Percentiles rank a stretch among this genome's conserved stretches.
Evolutionary conservation across 2,113 vertebrate species (phyloP).

Genomic region (Chitala chitala): DNA sequence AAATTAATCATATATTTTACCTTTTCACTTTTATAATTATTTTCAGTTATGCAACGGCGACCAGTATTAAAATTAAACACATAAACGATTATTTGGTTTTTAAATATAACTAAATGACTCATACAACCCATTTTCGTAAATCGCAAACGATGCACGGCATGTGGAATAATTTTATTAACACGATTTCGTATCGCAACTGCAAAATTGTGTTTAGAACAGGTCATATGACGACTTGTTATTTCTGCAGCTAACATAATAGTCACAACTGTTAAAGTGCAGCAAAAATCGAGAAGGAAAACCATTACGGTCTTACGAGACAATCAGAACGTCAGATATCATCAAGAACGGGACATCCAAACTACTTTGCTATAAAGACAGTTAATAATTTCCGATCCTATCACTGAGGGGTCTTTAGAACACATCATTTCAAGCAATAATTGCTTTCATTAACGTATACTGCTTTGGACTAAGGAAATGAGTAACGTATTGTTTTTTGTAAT

Average conservation of each 20-base stretch:
- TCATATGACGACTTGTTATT: not conserved
- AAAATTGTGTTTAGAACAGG: too few species aligned
- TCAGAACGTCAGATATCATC: not conserved
- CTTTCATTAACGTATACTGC: not conserved
- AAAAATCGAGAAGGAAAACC: not conserved
- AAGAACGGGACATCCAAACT: conserved; percentile 14
- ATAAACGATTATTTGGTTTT: too few species aligned
- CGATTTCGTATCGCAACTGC: too few species aligned
- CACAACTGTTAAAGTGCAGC: not conserved
- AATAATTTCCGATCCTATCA: conserved; percentile 22
- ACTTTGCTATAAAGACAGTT: not conserved
- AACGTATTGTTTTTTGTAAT: not conserved
- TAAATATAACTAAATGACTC: too few species aligned
- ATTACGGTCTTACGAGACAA: conserved; percentile 14
- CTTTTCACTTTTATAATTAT: too few species aligned
- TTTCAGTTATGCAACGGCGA: too few species aligned
- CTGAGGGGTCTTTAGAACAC: not conserved
- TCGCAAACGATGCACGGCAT: too few species aligned
- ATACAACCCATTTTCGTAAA: too few species aligned
- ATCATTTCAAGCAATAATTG: not conserved
- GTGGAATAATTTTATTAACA: too few species aligned
- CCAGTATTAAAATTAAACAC: too few species aligned
- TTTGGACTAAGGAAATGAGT: not conserved
- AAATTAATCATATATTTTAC: too few species aligned
- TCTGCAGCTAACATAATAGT: not conserved